Base-by-base conservation (phyloP, 2,113 vertebrate genomes). In the Urocynchramus pylzowi region DNA sequence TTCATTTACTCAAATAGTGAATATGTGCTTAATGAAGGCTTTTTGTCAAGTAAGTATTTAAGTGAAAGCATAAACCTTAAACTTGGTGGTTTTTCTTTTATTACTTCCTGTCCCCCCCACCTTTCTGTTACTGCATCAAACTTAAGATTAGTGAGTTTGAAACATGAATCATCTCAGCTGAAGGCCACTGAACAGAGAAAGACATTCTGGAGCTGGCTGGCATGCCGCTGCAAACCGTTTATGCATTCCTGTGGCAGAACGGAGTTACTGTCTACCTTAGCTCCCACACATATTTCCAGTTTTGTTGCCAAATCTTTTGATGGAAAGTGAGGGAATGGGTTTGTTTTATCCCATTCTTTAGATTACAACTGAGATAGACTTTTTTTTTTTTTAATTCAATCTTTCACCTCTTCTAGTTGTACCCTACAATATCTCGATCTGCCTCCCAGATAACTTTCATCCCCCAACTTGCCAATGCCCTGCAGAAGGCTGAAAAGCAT, bases 71-170 rank as follows among this genome's bases (percentile, higher is more conserved):
- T 37, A 82, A 77, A 67, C 14, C 14, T 31, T n/a, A 53, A 87
- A 53, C 10, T n/a, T 78, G 13, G 21, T 74, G 21, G 3, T 0
- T 6, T 23, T 11, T 5, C 3, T 61, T 44, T 23, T 19, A 31
- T 8, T 31, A 17, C 10, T 12, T 33, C 1, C 19, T 16, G 5
- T 1, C 5, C 16, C 3, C 6, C 6, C 2, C 3, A 22, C 4
- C 7, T 13, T n/a, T 39, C 60, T 63, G 10, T 53, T 81, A 54
- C 4, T 82, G 19, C 77, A 44, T 68, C 37, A 64, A 63, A 75
- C 23, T 49, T 61, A 10, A 16, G 61, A 31, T 49, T 7, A 53
- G 22, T 39, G 30, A 41, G 21, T 49, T 35, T 82, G 83, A 60
- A 91, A 86, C 60, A 5, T n/a, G 71, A 78, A 53, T 65, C 31